Evolutionary conservation across 2,113 vertebrate species (phyloP), one percentile per base, ranked within the genome.

Genomic region (Periophthalmus modestus): DNA sequence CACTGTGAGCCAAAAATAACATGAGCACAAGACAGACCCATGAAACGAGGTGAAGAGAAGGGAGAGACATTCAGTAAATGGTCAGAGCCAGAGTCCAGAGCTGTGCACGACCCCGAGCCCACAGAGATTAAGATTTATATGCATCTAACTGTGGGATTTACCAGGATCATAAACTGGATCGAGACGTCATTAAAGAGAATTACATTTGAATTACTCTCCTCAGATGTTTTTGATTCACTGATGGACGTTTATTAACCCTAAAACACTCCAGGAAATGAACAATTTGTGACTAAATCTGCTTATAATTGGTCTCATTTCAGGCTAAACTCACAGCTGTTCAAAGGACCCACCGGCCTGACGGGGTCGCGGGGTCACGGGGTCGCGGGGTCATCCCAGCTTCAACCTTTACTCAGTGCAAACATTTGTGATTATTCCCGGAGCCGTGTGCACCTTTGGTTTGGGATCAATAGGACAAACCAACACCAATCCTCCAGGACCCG

Each of bases 401-500:
- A 72, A 61, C 74, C 69, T 84, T 81, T 75, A 74, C 74, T 76
- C 66, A 69, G 68, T 3, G 69, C 16, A 68, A 69, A 77, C 18
- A 46, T 57, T 23, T 66, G 39, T 24, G 7, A 57, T 75, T 58
- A 73, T 34, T 58, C 52, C 33, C 33, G 34, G 14, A 43, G 71
- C 18, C 18, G 0, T 12, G 18, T 36, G 46, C 36, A 23, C 66
- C 75, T 58, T 73, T 65, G 73, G 18, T 52, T 36, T 79, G 46
- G 15, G 4, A 84, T 85, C 78, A 81, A 78, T 87, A 36, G 50
- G 3, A 72, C 21, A 67, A 75, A 71, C 43, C 69, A 70, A 70
- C 19, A 57, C 71, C 39, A 71, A 54, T 70, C 77, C 52, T 14
- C 58, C 13, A 69, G 69, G 68, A 77, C 2, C 16, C 5, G 5